Base-by-base conservation (phyloP, 2,888 invertebrate species). In the Tipula lateralis region DNA sequence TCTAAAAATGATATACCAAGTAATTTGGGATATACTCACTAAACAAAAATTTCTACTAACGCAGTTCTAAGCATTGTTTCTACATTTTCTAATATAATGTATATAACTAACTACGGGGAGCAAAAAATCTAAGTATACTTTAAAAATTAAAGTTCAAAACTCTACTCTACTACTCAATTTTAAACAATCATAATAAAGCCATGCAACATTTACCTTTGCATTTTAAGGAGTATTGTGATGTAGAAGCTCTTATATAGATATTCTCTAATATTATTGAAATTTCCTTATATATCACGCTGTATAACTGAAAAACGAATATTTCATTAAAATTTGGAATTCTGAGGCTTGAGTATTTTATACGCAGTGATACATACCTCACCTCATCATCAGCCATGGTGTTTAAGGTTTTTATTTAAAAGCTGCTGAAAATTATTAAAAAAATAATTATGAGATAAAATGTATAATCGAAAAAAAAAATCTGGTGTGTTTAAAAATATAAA, bases 301-400 rank as follows among this genome's bases (percentile, higher is more conserved):
- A n/a, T n/a, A 32, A 7, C 85, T 87, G 87, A 85, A 87, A 85
- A 87, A 86, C 87, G 86, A 85, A 85, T 86, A 86, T 86, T 86
- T 86, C 85, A 85, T 86, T 85, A 84, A 85, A 84, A 85, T 85
- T 29, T 83, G 19, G 36, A 16, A 29, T 44, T n/a, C 3, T 5
- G 16, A 84, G 36, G 13, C 84, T 39, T 84, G 83, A 13, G 32
- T 84, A 29, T 84, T 81, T 84, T 83, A 19, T 36, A 9, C 19
- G 36, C 89, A 19, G 66, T 6, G 66, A 89, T 91, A 93, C 95
- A 91, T 92, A 96, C 96, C 96, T 96, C 93, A 96, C 96, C 93
- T 96, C 96, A 94, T 96, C 96, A 94, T 96, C 96, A 93, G 96
- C 96, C 96, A 96, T 96, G 92, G 90, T 95, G 88, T 84, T 88